A percentile compares a stretch with the other conserved stretches of the same genome.
These are phyloP conservation scores for Bombus difficillimus DNA, from an alignment of 1,140 invertebrate species.

Conservation along the genomic window DNA sequence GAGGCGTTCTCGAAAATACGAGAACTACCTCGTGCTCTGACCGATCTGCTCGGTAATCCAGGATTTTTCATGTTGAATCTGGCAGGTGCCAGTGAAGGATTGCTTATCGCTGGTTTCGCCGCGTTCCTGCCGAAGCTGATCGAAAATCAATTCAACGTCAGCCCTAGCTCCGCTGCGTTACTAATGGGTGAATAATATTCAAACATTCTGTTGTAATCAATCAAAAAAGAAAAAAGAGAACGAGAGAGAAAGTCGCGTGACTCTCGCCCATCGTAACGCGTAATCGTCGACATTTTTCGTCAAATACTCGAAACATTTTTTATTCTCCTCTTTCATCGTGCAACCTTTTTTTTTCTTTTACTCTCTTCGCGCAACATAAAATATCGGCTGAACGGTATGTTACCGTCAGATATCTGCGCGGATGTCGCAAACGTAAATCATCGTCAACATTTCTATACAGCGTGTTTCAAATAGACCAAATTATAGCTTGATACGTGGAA, in stretches of 20 bases:
- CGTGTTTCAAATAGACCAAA: not conserved
- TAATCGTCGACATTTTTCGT: conserved; percentile 26
- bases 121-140: conserved; percentile 93
- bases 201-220: conserved; percentile 47
- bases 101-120: conserved; percentile 90
- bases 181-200: conserved; percentile 86
- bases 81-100: conserved; percentile 90
- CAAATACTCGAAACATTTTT: conserved; percentile 34
- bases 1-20: conserved; percentile 85
- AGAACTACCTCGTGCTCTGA: conserved; percentile 87
- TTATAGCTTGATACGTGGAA: no score
- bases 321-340: not conserved
- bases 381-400: conserved; percentile 21
- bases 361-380: not conserved
- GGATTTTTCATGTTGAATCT: conserved; percentile 92
- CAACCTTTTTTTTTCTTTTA: not conserved
- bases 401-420: not conserved
- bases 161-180: conserved; percentile 88
- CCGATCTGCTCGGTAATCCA: conserved; percentile 87
- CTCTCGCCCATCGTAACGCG: not conserved
- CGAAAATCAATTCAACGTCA: conserved; percentile 92
- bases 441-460: not conserved
- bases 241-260: not conserved
- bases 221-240: not conserved
- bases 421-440: not conserved